Base-by-base conservation (phyloP, 2,888 invertebrate species). In the Himalopsyche kuldschensis region DNA sequence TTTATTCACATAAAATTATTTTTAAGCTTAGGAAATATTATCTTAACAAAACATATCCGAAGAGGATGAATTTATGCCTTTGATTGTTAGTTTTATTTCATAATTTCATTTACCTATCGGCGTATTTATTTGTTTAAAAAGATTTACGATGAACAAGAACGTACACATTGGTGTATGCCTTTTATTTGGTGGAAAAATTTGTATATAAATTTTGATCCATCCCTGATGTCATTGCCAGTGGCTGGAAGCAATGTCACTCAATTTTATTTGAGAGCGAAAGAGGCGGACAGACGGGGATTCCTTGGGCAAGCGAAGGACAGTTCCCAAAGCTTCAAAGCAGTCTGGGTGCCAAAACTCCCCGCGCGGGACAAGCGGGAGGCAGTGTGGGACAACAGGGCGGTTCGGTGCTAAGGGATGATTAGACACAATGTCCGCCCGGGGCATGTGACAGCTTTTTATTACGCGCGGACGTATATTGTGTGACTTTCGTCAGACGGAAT, bases 361-460 rank as follows among this genome's bases (percentile, higher is more conserved):
- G 75, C 20, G 79, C 55, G 47, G 46, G 79, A 76, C 81, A 76
- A 69, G 78, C 77, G 77, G 55, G 82, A 83, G 83, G 79, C 83
- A 82, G 81, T 80, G 84, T 83, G 84, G 77, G 81, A 69, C 69
- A 27, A 47, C 75, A 75, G 79, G 84, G 82, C 76, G 27, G 35
- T 27, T 31, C 84, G 79, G 82, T 80, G 83, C 85, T 84, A 78
- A 78, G 85, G 86, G 82, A 86, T 86, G 86, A 86, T 86, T 86
- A 85, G 86, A 86, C 84, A 86, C 86, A 85, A 86, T 86, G 86
- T 85, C 84, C 85, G 85, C 85, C 84, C 82, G 78, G 83, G 84
- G 85, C 85, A 81, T 83, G 83, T 86, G 86, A 86, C 86, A 86
- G 86, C 84, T 85, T 86, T 86, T 86, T 86, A 86, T 86, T 86